These are phyloP conservation scores for Cephalotes varians DNA, from an alignment of 2,888 invertebrate genomes.

Conservation along the genomic window DNA sequence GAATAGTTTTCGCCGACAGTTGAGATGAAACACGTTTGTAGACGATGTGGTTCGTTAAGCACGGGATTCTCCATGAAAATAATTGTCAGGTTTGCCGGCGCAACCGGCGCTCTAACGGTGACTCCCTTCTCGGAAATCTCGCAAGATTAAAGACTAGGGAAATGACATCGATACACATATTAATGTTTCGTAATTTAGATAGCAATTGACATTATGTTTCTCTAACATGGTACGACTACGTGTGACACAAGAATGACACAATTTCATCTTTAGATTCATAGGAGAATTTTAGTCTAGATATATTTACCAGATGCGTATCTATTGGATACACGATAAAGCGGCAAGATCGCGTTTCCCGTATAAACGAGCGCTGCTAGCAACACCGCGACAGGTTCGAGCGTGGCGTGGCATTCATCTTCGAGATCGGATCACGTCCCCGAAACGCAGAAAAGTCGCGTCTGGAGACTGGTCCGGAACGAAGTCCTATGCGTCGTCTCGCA, in stretches of 20 bases:
- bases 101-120: not conserved
- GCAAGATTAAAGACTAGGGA: conserved; percentile 8
- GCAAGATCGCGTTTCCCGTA: conserved; percentile 4
- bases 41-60: conserved; percentile 14
- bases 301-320: conserved; percentile 5
- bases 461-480: conserved; percentile 57
- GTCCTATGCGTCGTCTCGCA: conserved; percentile 56
- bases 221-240: not conserved
- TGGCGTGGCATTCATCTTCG: conserved; percentile 59
- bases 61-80: not conserved
- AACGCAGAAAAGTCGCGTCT: conserved; percentile 66
- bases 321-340: not conserved
- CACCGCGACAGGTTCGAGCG: conserved; percentile 19
- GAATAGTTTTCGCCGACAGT: not conserved
- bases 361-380: not conserved
- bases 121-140: not conserved
- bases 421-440: conserved; percentile 63
- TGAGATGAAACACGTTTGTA: not conserved
- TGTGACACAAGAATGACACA: not conserved
- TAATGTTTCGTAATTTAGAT: not conserved
- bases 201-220: not conserved
- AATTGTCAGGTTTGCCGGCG: not conserved
- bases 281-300: not conserved
- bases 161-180: not conserved
- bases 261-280: not conserved